phyloP scores from a whole-genome alignment of 2,888 invertebrate genomes.

The Cristatella mucedo region DNA sequence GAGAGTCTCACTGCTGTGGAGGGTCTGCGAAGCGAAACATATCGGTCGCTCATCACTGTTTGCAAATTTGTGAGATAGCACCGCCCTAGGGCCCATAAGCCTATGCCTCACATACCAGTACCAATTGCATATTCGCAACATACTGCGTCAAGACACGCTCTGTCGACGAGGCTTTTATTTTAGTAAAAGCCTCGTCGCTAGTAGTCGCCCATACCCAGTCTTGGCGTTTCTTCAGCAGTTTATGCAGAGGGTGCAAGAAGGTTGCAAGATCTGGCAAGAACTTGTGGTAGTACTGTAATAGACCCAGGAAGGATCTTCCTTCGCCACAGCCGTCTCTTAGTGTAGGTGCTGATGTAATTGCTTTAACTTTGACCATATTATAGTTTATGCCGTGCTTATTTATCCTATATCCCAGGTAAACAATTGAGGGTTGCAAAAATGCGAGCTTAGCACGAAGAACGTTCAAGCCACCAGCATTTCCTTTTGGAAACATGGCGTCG shows the following conservation, averaged over 20 bases:
- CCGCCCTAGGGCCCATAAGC: constrained; percentile 10
- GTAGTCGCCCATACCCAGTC: background rate
- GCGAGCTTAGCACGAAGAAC: constrained; percentile 6
- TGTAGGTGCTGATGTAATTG: background rate
- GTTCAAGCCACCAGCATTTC: constrained; percentile 1
- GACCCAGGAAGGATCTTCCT: background rate
- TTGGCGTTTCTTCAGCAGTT: background rate
- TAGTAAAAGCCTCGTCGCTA: constrained; percentile 10
- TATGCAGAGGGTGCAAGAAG: background rate
- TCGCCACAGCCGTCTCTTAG: background rate
- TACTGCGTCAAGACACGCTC: too few species aligned
- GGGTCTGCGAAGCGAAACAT: constrained; percentile 35
- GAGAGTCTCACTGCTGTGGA: constrained; percentile 35
- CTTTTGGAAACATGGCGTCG: constrained; percentile 1
- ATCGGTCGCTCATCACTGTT: constrained; percentile 26
- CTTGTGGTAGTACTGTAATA: constrained; percentile 4
- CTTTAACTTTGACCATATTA: constrained; percentile 9
- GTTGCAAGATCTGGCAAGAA: background rate
- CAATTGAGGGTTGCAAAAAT: constrained; percentile 3
- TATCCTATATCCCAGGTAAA: background rate
- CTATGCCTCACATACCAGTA: constrained; percentile 10
- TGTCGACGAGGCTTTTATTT: constrained; percentile 6
- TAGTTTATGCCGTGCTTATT: constrained; percentile 8
- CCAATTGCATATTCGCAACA: background rate
- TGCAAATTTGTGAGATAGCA: constrained; percentile 9